Evolutionary conservation across 2,888 invertebrate genomes (phyloP), one percentile per base, ranked within the genome.

Genomic region (Myopa tessellatipennis): DNA sequence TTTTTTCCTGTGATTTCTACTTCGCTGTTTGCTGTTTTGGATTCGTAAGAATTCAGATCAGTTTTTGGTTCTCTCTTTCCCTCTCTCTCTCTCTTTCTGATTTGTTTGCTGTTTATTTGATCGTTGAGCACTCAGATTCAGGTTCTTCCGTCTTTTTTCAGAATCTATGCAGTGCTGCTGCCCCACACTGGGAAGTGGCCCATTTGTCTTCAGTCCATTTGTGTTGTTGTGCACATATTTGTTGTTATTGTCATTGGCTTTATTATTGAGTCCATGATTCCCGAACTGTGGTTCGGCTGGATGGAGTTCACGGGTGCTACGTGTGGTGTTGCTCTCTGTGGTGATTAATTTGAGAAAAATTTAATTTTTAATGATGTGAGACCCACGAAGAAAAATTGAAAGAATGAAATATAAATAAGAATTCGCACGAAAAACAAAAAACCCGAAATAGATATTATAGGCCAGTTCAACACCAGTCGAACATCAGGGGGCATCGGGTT

Each of bases 291-390:
- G 4, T 34, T 18, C 10, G 58, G 14, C 58, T 26, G 18, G 58
- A 58, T 55, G 58, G 38, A 4, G 68, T 38, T 26, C 38, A 58
- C 16, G n/a, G 7, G 34, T 63, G 73, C 63, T 74, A 40, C 63
- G 45, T 63, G 50, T 60, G 60, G 18, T 18, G 18, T 60, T 60
- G 16, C 12, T 18, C 16, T 60, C n/a, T 18, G 6, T 18, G 26
- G 63, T 58, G 58, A 63, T 61, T 63, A 63, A 63, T 74, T 63
- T 18, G 60, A 72, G 71, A 72, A 72, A 72, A 72, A 72, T 26
- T 26, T 26, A 26, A 26, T 26, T 26, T 26, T 26, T 26, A 26
- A 26, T 26, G 26, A 26, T 26, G 26, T 26, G 26, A 26, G 26
- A 26, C 26, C 26, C 26, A 26, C 26, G 26, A 26, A 26, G 26